phyloP scores from a whole-genome alignment of 2,888 invertebrate species.

The Cosmorhoe ocellata region DNA sequence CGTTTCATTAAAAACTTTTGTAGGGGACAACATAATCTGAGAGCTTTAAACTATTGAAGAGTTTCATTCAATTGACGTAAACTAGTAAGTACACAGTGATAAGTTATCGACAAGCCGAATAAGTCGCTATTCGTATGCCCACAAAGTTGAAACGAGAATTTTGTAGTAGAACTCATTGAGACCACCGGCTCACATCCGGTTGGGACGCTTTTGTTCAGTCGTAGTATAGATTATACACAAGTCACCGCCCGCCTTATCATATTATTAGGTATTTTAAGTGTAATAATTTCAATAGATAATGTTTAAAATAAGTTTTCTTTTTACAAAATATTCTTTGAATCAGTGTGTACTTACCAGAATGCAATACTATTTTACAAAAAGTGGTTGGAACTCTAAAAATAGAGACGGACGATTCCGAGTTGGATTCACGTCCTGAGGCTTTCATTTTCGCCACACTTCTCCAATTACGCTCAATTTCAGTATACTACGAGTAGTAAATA shows the following conservation, averaged over 20 bases:
- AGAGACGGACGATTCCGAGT: conserved; percentile 4
- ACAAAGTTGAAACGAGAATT: conserved; percentile 23
- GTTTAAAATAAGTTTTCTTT: too few relatives aligned
- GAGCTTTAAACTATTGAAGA: conserved; percentile 20
- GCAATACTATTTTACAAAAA: too few relatives aligned
- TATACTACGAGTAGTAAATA: too few relatives aligned
- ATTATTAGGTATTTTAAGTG: conserved; percentile 55
- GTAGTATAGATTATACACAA: conserved; percentile 39
- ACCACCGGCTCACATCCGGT: conserved; percentile 51
- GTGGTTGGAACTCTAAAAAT: too few relatives aligned
- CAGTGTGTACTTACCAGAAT: too few relatives aligned
- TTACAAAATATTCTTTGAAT: too few relatives aligned
- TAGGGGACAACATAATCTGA: conserved; percentile 18
- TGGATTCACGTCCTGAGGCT: background rate
- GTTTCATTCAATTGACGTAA: conserved; percentile 19
- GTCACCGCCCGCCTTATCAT: conserved; percentile 56
- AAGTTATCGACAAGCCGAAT: conserved; percentile 18
- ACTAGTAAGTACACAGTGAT: conserved; percentile 23
- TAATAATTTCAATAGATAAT: conserved; percentile 53
- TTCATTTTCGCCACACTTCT: background rate
- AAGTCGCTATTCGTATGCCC: conserved; percentile 17
- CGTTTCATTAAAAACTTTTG: conserved; percentile 11
- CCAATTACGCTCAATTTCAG: too few relatives aligned
- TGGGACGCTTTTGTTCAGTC: conserved; percentile 45
- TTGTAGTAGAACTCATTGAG: conserved; percentile 39